Conservation (phyloP, 2,797 vertebrate genomes). For the Platalea minor region DNA sequence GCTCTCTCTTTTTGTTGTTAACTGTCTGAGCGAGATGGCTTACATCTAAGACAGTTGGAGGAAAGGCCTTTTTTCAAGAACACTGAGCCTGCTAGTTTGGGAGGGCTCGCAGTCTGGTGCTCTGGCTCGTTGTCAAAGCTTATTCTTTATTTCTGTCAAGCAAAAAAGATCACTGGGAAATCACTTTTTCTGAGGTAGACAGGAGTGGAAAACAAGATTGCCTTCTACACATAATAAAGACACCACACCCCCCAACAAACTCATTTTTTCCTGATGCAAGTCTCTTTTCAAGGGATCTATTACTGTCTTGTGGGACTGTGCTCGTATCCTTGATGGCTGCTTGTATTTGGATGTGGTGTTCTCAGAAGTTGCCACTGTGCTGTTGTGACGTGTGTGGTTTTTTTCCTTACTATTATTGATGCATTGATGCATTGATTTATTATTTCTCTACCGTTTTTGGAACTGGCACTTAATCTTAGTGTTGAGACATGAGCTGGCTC, state of each 20-base stretch:
- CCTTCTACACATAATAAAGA: neutral
- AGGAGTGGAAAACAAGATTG: neutral
- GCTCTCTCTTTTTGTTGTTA: neutral
- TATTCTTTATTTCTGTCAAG: slow-evolving; percentile 28
- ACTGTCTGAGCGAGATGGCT: neutral
- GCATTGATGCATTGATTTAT: neutral
- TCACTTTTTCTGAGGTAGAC: neutral
- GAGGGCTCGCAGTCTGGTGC: neutral
- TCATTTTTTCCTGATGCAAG: neutral
- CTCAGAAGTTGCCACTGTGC: neutral
- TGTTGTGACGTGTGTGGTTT: neutral
- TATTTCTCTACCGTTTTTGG: neutral
- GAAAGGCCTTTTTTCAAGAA: neutral
- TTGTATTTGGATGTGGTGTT: neutral
- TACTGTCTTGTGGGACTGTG: neutral
- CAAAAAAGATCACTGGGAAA: neutral
- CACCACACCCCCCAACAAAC: neutral
- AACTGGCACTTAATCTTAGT: neutral
- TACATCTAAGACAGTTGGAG: neutral
- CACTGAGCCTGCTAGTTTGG: neutral
- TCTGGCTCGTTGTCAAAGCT: neutral
- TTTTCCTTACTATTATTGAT: neutral
- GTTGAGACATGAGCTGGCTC: neutral
- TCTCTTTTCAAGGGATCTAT: slow-evolving; percentile 45
- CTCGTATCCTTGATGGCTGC: neutral